Evolutionary conservation across 2,797 vertebrate species (phyloP), one percentile per base, ranked within the genome.

Genomic region (Spinus pinus): DNA sequence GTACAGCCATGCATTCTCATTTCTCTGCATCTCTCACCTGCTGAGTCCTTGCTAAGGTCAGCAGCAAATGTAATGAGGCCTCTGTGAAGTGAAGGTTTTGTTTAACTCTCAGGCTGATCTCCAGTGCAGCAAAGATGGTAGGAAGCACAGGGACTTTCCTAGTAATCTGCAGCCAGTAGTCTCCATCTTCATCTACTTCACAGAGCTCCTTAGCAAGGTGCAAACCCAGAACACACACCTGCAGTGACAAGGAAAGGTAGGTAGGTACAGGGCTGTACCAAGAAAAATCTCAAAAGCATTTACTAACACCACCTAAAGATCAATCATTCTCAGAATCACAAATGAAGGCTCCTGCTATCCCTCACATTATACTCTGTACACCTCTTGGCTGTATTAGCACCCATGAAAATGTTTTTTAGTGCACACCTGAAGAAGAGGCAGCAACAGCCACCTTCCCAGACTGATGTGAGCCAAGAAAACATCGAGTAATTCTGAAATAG

Each of bases 11-110:
- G 28, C 7, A 28, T 30, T 79, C 64, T 57, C 72, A 28, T 37
- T 57, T 66, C 56, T 62, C 65, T 37, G 60, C 81, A 53, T 37
- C 18, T n/a, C 97, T 96, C 95, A 99, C 99, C 98, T 99, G 99
- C 28, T 99, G 98, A 7, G 99, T 99, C 81, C 98, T 98, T 37
- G 99, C 98, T 94, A 99, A 97, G 0, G 99, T 99, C 87, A 99
- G 98, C 92, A 99, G 98, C 95, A 99, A 98, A 95, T 99, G 99
- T 30, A 99, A 97, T 0, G 98, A 98, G 3, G 99, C 99, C 96
- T 99, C 99, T 0, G 99, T 99, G 97, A 99, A 99, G 96, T 99
- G 99, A 30, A 99, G 98, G 97, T 99, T 99, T 94, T 99, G 99
- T 96, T 99, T 99, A 94, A 98, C 96, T 64, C 99, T 98, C 74